A percentile compares a stretch with the other conserved stretches of the same genome.
phyloP scores from a whole-genome alignment of 64 coral and sea anemone species.

The Catalaphyllia jardinei region DNA sequence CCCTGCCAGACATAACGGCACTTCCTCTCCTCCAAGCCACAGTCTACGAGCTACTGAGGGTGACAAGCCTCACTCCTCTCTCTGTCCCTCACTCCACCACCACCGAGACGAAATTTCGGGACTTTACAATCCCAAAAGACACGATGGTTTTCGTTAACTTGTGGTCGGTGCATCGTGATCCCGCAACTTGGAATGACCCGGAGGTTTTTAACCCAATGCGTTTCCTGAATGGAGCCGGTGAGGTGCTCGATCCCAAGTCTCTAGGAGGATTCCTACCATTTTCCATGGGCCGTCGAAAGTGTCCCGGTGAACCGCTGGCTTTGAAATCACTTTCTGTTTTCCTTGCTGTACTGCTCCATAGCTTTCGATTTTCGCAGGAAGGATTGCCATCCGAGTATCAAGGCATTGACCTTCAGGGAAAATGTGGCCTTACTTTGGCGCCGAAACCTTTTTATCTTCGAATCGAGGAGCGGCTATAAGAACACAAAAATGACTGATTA shows the following conservation, averaged over 20 bases:
- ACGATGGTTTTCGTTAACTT: constrained; percentile 81
- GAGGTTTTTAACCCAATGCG: too few relatives aligned
- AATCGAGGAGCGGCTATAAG: too few relatives aligned
- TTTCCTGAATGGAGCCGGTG: too few relatives aligned
- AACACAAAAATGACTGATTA: not conserved
- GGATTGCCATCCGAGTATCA: constrained; percentile 46
- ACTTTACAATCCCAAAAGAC: constrained; percentile 80
- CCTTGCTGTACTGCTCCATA: too few relatives aligned
- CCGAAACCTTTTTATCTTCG: constrained; percentile 22
- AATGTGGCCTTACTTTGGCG: constrained; percentile 19
- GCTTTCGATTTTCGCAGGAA: constrained; percentile 64
- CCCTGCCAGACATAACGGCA: constrained; percentile 51
- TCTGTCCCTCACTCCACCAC: constrained; percentile 73
- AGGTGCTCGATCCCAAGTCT: too few relatives aligned
- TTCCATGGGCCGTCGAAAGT: too few relatives aligned
- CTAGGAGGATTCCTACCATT: too few relatives aligned
- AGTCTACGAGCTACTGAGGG: constrained; percentile 75
- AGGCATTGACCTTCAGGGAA: constrained; percentile 44
- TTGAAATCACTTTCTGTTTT: too few relatives aligned
- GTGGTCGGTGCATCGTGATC: constrained; percentile 75
- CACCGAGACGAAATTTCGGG: constrained; percentile 41
- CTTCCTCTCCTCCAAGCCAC: constrained; percentile 65
- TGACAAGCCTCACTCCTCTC: constrained; percentile 39
- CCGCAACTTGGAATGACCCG: constrained; percentile 70
- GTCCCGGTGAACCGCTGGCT: too few relatives aligned